Base-by-base conservation (phyloP, 2,888 invertebrate species). In the Acanthosepion esculentum region DNA sequence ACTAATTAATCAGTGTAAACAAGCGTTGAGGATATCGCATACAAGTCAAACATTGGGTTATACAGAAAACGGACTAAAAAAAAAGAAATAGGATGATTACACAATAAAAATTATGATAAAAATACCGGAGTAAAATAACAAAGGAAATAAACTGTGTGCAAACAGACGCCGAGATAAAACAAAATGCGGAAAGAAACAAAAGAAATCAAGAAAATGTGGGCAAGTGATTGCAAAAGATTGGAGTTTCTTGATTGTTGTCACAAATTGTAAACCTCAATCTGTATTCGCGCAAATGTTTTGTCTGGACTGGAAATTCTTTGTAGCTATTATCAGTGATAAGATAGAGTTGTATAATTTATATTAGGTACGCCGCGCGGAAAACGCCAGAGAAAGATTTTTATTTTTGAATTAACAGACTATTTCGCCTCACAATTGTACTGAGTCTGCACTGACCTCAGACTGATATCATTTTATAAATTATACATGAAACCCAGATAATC, bases 61-160 rank as follows among this genome's bases (percentile, higher is more conserved):
- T n/a, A 78, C 78, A 78, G 12, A 78, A 78, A 78, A n/a, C 15
- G 18, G n/a, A 78, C 33, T 5, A n/a, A 15, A 8, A n/a, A 78
- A 78, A 78, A n/a, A 5, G 18, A 78, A 41, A 41, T 41, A 41
- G 41, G 41, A 78, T 78, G n/a, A 78, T 78, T n/a, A 78, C n/a
- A 78, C 78, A 78, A n/a, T 78, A n/a, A n/a, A 78, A 78, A 33
- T 78, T 78, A 78, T 78, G n/a, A 78, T 78, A 78, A n/a, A 64
- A 64, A 64, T 5, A 53, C n/a, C 1, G 10, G 29, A 10, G n/a
- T 78, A 78, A 78, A 78, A 78, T 78, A n/a, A 55, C 55, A 4
- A 55, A 26, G 29, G n/a, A 78, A 78, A 78, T 29, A 29, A 78
- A 78, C 4, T 8, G 78, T n/a, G 78, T n/a, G 78, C 78, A 78